phyloP scores from a whole-genome alignment of 92 coral and sea anemone species.

The Galaxea fascicularis region DNA sequence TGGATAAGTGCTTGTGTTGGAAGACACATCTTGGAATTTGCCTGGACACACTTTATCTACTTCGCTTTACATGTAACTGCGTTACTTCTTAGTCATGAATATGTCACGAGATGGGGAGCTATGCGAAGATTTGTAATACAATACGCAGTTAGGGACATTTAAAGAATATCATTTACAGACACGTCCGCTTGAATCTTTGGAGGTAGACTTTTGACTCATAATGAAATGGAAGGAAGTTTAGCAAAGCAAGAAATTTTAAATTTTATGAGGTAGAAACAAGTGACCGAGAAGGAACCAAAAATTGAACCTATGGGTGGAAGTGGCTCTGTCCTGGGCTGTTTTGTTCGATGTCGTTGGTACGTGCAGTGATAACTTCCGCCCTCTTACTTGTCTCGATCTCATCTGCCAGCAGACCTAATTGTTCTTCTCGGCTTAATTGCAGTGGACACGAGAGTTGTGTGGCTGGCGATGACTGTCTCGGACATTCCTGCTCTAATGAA shows the following conservation, averaged over 20 bases:
- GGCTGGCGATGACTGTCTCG: not conserved
- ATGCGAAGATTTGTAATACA: not conserved
- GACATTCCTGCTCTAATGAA: not conserved
- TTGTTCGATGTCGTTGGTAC: no score
- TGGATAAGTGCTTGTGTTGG: no score
- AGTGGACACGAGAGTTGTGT: not conserved
- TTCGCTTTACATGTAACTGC: not conserved
- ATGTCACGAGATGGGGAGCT: slow-evolving; percentile 7
- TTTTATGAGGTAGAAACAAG: not conserved
- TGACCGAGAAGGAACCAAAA: not conserved
- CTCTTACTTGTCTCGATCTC: not conserved
- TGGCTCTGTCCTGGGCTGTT: not conserved
- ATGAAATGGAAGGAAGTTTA: not conserved
- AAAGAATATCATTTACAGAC: not conserved
- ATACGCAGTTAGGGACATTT: not conserved
- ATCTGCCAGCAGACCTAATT: not conserved
- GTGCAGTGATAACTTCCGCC: not conserved
- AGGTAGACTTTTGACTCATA: not conserved
- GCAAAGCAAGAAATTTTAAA: not conserved
- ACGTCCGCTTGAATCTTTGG: not conserved
- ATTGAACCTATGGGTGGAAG: not conserved
- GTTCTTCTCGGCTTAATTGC: slow-evolving; percentile 1
- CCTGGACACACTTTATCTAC: no score
- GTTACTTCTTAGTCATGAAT: not conserved
- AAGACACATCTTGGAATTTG: no score